Base-by-base conservation (phyloP, 1,140 invertebrate genomes). In the Ylistrum balloti region DNA sequence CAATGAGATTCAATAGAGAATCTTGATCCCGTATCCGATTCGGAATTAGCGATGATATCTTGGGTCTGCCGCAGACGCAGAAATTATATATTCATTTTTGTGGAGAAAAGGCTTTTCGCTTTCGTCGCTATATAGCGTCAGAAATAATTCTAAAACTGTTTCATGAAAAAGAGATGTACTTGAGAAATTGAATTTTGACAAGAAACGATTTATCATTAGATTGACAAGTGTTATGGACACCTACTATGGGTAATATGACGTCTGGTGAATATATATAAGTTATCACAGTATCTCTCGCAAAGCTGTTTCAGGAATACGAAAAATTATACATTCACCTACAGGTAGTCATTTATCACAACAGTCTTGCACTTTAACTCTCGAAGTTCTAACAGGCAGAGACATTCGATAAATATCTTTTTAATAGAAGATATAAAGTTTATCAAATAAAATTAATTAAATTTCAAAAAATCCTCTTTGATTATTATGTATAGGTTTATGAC, bases 391-490 rank as follows among this genome's bases (percentile, higher is more conserved):
- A 45, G 41, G 20, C 41, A 45, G 41, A 45, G 41, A 45, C 41
- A 56, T 9, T 28, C 56, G 56, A 74, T 74, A 74, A 7, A 74
- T 74, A 74, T 74, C 56, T 74, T 74, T n/a, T 74, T 74, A 74
- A 74, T 74, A 74, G 56, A 74, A 74, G 56, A 74, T 74, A 74
- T 74, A 74, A 74, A 74, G 56, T 74, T 74, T 74, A 74, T 74
- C 56, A 74, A 74, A 74, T 74, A 74, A 74, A 74, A 74, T 74
- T 74, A 74, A 74, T 74, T 74, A 74, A 74, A 74, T 74, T 74
- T 74, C 15, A 74, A 74, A 74, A 74, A 74, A 74, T 17, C 9
- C 9, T 74, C 56, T 74, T 74, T 74, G 56, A 74, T 74, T 74
- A 74, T 74, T 74, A 74, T 74, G 56, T 74, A 74, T 74, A n/a